Conservation (phyloP, 2,888 invertebrate species). For the Acanthosepion esculentum region DNA sequence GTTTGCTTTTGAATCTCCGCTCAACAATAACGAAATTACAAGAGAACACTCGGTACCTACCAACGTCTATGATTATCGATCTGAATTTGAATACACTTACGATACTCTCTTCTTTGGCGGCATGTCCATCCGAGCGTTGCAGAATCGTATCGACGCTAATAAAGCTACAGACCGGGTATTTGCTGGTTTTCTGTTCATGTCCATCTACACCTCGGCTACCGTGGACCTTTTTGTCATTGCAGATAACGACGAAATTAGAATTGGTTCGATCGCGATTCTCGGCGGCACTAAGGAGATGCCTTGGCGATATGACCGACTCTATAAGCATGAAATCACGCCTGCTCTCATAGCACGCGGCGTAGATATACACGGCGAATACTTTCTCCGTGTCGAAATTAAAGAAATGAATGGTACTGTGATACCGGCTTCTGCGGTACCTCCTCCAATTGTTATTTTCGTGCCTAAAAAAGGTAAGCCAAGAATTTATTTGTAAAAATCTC, state of each 20-base stretch:
- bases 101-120: constrained; percentile 55
- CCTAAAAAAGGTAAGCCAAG: constrained; percentile 52
- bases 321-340: constrained; percentile 50
- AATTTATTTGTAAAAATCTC: no score
- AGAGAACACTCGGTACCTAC: constrained; percentile 52
- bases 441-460: constrained; percentile 53
- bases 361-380: constrained; percentile 35
- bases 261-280: constrained; percentile 49
- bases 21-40: constrained; percentile 56
- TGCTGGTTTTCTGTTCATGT: constrained; percentile 53
- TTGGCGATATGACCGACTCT: constrained; percentile 50
- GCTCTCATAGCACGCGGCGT: constrained; percentile 40
- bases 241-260: constrained; percentile 15
- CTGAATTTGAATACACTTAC: constrained; percentile 54
- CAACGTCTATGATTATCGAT: constrained; percentile 55
- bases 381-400: constrained; percentile 39
- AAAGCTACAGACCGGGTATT: constrained; percentile 52
- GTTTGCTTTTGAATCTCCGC: constrained; percentile 54
- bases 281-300: constrained; percentile 52
- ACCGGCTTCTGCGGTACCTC: constrained; percentile 48
- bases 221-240: constrained; percentile 48
- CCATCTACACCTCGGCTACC: constrained; percentile 52
- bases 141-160: constrained; percentile 50
- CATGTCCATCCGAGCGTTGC: constrained; percentile 53
- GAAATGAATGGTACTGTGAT: constrained; percentile 47